These are phyloP conservation scores for Alligator mississippiensis DNA, from an alignment of 2,113 vertebrate genomes.

Conservation along the genomic window DNA sequence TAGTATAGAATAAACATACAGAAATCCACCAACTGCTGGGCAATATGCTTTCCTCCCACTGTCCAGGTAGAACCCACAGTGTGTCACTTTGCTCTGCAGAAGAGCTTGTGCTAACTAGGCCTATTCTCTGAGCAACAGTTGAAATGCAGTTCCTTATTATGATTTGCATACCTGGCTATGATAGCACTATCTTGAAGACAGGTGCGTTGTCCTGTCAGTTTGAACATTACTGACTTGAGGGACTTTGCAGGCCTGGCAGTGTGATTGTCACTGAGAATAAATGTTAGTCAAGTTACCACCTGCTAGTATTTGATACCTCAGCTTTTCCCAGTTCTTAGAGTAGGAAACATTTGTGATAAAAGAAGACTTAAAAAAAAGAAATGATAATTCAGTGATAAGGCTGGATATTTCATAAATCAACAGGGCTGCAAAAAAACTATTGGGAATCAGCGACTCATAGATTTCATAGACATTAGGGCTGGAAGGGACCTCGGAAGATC, in stretches of 20 bases:
- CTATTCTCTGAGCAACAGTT: neutral
- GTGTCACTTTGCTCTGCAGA: neutral
- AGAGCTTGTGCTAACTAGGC: neutral
- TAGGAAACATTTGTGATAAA: neutral
- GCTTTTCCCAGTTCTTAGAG: neutral
- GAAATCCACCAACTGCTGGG: neutral
- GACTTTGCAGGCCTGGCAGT: neutral
- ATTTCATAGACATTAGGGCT: too few species aligned
- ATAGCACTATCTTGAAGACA: neutral
- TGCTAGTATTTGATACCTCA: neutral
- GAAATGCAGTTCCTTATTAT: neutral
- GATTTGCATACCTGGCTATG: fast-evolving
- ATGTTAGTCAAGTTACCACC: neutral
- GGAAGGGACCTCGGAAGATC: too few species aligned
- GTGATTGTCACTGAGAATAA: neutral
- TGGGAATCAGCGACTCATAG: neutral
- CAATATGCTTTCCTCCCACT: neutral
- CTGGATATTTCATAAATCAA: neutral
- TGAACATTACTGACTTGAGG: neutral
- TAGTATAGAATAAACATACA: neutral
- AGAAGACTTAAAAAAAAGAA: neutral
- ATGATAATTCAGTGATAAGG: neutral
- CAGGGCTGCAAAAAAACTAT: neutral
- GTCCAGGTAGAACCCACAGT: neutral
- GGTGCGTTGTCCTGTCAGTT: neutral